phyloP scores from a whole-genome alignment of 2,113 vertebrate species.

The Hippocampus mohnikei region DNA sequence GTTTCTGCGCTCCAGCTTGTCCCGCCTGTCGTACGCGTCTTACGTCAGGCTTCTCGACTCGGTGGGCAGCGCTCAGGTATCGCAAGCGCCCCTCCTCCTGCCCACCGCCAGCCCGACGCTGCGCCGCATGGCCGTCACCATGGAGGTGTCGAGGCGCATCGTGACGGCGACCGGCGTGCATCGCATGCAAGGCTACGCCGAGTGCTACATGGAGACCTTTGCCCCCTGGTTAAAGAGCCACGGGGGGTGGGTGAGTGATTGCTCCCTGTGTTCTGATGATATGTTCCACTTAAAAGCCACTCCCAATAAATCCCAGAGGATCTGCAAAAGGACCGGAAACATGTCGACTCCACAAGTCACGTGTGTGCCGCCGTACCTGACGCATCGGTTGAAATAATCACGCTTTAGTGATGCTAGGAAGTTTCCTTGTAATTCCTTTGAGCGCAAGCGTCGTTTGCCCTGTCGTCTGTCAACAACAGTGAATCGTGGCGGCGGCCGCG shows the following conservation, averaged over 20 bases:
- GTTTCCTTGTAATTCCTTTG: no score
- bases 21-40: conserved; percentile 67
- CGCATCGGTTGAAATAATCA: no score
- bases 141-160: conserved; percentile 72
- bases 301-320: no score
- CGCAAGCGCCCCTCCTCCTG: not conserved
- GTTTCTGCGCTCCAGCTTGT: conserved; percentile 55
- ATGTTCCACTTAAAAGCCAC: no score
- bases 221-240: conserved; percentile 69
- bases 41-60: conserved; percentile 65
- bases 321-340: no score
- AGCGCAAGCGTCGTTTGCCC: no score
- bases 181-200: conserved; percentile 63
- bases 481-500: no score
- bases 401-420: no score
- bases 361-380: no score
- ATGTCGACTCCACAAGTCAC: no score
- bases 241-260: conserved; percentile 72
- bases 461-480: no score
- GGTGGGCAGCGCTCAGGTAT: conserved; percentile 31
- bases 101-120: conserved; percentile 61
- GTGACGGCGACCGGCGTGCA: conserved; percentile 69
- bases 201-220: conserved; percentile 72
- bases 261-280: no score
- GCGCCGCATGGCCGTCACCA: conserved; percentile 65